Conservation (phyloP, 2,888 invertebrate genomes). For the Drosophila antonietae region DNA sequence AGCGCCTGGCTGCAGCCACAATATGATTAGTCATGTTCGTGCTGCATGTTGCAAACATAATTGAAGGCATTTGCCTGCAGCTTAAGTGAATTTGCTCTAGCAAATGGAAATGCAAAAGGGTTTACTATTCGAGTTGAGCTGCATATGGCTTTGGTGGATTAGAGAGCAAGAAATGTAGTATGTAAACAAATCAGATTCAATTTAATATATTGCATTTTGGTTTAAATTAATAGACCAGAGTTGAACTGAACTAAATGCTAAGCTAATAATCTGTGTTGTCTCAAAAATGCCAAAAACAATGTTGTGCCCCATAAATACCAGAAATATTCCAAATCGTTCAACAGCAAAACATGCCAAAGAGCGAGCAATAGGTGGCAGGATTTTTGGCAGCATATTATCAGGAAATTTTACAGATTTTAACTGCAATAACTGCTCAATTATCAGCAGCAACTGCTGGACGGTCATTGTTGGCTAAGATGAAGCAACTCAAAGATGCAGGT, state of each 20-base stretch:
- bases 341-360: slow-evolving; percentile 1
- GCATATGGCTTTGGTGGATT: slow-evolving; percentile 2
- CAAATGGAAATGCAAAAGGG: slow-evolving; percentile 43
- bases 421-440: slow-evolving; percentile 25
- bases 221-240: neutral
- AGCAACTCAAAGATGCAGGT: slow-evolving; percentile 29
- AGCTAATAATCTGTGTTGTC: slow-evolving; percentile 4
- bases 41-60: slow-evolving; percentile 59
- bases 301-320: slow-evolving; percentile 29
- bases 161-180: neutral
- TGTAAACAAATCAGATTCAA: neutral
- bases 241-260: neutral
- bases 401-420: slow-evolving; percentile 10
- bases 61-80: slow-evolving; percentile 61
- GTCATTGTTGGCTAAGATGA: slow-evolving; percentile 3
- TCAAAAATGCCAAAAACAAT: slow-evolving; percentile 27
- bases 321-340: slow-evolving; percentile 43
- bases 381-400: slow-evolving; percentile 10
- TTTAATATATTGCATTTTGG: neutral
- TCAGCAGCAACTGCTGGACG: neutral
- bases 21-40: slow-evolving; percentile 39
- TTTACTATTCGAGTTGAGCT: slow-evolving; percentile 6
- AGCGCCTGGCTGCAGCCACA: slow-evolving; percentile 9
- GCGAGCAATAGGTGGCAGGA: slow-evolving; percentile 3
- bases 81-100: slow-evolving; percentile 55